These are phyloP conservation scores for Drosophila mimetica DNA, from an alignment of 2,888 invertebrate species.

Conservation along the genomic window DNA sequence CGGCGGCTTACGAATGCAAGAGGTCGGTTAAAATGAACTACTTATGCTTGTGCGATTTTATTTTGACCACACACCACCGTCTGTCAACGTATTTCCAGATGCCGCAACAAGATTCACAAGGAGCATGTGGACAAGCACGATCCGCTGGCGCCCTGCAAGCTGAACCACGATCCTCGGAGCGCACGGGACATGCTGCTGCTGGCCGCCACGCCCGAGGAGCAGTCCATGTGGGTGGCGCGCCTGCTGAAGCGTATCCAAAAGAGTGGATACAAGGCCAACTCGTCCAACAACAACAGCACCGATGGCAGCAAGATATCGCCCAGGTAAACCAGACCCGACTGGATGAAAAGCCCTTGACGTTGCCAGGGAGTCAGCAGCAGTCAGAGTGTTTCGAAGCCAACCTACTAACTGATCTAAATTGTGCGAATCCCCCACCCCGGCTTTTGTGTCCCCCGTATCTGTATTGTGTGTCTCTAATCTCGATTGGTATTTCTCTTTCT, in stretches of 20 bases:
- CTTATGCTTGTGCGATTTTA: no score
- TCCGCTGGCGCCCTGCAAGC: conserved; percentile 96
- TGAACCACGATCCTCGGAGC: conserved; percentile 96
- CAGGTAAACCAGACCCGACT: conserved; percentile 87
- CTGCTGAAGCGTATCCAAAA: conserved; percentile 96
- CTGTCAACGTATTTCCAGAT: conserved; percentile 89
- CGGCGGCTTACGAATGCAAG: conserved; percentile 98
- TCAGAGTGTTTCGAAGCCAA: conserved; percentile 2
- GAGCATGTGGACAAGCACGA: conserved; percentile 95
- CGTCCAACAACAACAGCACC: conserved; percentile 85
- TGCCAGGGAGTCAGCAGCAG: conserved; percentile 5
- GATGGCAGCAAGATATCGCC: conserved; percentile 90
- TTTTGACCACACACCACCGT: neutral
- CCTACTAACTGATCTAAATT: conserved; percentile 17
- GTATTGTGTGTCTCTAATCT: conserved; percentile 38
- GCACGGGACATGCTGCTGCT: conserved; percentile 97
- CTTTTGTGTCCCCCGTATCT: conserved; percentile 12
- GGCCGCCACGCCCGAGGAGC: conserved; percentile 93
- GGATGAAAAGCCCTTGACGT: conserved; percentile 25
- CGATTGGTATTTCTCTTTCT: conserved; percentile 64
- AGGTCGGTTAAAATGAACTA: no score
- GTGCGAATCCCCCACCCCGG: neutral
- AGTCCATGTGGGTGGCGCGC: conserved; percentile 96
- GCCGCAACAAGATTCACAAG: conserved; percentile 98
- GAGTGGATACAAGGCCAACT: conserved; percentile 95